Percentiles rank a stretch among this genome's conserved stretches.
Evolutionary conservation across 2,113 vertebrate species (phyloP).

Genomic region (Triplophysa rosa): DNA sequence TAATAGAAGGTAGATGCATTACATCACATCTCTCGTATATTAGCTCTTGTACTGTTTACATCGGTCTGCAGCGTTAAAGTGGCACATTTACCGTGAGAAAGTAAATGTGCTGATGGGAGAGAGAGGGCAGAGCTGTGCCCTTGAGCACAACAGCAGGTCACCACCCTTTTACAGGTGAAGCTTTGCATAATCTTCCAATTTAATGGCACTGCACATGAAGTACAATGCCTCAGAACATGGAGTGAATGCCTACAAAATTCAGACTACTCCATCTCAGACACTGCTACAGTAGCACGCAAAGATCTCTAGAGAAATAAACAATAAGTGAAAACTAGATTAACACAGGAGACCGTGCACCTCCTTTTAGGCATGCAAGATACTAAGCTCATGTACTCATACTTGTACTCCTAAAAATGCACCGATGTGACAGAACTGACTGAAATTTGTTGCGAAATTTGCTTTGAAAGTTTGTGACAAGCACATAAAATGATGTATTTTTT

Average conservation of each 20-base stretch:
- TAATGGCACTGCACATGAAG: constrained; percentile 5
- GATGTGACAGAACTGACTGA: too few species aligned
- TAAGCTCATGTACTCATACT: too few species aligned
- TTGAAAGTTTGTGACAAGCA: too few species aligned
- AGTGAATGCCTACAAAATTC: background rate
- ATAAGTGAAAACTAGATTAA: too few species aligned
- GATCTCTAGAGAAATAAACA: background rate
- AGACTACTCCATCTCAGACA: background rate
- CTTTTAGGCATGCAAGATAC: too few species aligned
- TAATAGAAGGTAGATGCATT: too few species aligned
- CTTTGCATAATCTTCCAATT: constrained; percentile 22
- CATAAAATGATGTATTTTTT: too few species aligned
- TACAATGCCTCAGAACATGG: background rate
- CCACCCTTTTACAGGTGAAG: constrained; percentile 35
- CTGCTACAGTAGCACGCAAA: background rate
- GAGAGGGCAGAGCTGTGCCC: constrained; percentile 4
- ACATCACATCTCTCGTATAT: too few species aligned
- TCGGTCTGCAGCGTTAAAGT: background rate
- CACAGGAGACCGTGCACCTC: too few species aligned
- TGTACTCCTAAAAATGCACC: too few species aligned
- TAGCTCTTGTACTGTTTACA: background rate
- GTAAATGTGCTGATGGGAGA: constrained; percentile 14
- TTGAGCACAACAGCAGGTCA: background rate
- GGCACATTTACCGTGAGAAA: constrained; percentile 19
- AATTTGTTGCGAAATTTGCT: too few species aligned